These are phyloP conservation scores for Brachyalestes nurse DNA, from an alignment of 2,797 vertebrate genomes.

Conservation along the genomic window DNA sequence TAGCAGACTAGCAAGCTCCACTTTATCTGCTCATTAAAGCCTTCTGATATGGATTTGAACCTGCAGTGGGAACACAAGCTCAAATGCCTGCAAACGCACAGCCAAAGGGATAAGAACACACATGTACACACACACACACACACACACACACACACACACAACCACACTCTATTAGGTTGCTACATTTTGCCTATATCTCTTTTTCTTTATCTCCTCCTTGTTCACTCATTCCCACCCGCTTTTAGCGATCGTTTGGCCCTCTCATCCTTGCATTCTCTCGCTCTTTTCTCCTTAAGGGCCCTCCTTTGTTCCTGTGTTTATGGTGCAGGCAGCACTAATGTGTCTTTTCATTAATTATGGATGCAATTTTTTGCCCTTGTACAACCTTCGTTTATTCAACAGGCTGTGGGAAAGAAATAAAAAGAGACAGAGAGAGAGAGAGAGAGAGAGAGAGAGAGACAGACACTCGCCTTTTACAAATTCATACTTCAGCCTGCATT, in stretches of 20 bases:
- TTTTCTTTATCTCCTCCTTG: conserved; percentile 34
- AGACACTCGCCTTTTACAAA: conserved; percentile 56
- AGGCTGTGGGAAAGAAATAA: conserved; percentile 48
- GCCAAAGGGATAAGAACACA: not conserved
- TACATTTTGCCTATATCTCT: conserved; percentile 2
- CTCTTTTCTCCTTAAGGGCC: conserved; percentile 51
- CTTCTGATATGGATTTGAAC: conserved; percentile 64
- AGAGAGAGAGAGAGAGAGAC: conserved; percentile 16
- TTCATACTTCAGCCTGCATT: conserved; percentile 62
- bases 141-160: not conserved
- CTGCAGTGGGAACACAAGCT: conserved; percentile 44
- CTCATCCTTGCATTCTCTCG: conserved; percentile 27
- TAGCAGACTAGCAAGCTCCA: conserved; percentile 56
- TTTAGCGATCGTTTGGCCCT: conserved; percentile 11
- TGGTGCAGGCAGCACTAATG: conserved; percentile 61
- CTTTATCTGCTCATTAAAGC: conserved; percentile 64
- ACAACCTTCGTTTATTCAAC: conserved; percentile 60
- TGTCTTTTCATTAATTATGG: conserved; percentile 70
- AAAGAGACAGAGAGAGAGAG: conserved; percentile 30
- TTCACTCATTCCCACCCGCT: conserved; percentile 1
- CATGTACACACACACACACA: not conserved
- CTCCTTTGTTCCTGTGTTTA: conserved; percentile 59
- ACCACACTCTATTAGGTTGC: not conserved
- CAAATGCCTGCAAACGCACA: conserved; percentile 15
- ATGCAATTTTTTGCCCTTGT: conserved; percentile 65